Base-by-base conservation (phyloP, 2,888 invertebrate genomes). In the Cantharis rustica region DNA sequence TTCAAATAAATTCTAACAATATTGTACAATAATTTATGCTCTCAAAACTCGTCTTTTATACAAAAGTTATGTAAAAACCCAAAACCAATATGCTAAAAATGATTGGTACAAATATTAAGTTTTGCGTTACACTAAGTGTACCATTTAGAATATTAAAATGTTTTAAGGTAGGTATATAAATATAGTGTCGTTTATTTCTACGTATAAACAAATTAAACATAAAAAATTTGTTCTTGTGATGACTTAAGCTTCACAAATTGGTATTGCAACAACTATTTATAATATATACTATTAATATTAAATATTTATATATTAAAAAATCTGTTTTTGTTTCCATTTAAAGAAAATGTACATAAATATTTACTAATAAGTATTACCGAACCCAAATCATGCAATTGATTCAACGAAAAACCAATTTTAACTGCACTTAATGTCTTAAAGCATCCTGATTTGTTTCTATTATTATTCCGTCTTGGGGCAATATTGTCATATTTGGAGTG, bases 401-500 rank as follows among this genome's bases (percentile, higher is more conserved):
- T 26, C 15, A 5, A 27, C 63, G n/a, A 16, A 17, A 66, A n/a
- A 17, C 66, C 16, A 47, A 63, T n/a, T 62, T 23, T 75, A 71
- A 75, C 75, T 71, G 75, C 75, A 75, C 75, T 71, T 71, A 31
- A 75, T 23, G 70, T n/a, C 62, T 70, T n/a, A 16, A 31, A 68
- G 26, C 20, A 10, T 66, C 31, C 64, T 20, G 27, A 64, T 47
- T 70, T 20, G 31, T 47, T 62, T 63, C 62, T 63, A 47, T 31
- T 61, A 68, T 71, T 47, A 47, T 74, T 73, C 68, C 71, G 71
- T 74, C 77, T 20, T 82, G 80, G 13, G 83, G 83, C 76, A 84
- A 72, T 77, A 84, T 82, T 75, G 84, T 77, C 72, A 85, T 81
- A 73, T 82, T 88, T 81, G 90, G 90, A 0, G 89, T 88, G 1